Evolutionary conservation across 2,888 invertebrate genomes (phyloP).

Genomic region (Oligia fasciuncula): DNA sequence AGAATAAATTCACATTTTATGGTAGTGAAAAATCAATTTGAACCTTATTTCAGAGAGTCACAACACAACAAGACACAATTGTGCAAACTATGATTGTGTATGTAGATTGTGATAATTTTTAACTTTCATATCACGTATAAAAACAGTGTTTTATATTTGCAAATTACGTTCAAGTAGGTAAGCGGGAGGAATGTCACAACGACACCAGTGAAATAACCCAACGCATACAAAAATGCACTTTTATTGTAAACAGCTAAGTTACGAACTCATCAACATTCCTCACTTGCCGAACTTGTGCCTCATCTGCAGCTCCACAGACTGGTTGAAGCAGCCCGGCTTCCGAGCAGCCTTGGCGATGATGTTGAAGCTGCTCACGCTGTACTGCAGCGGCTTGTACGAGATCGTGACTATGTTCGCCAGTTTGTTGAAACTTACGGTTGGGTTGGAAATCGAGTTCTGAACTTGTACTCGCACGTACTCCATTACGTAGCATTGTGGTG

Average conservation of each 20-base stretch:
- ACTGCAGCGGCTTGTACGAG: conserved; percentile 58
- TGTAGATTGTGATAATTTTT: background rate
- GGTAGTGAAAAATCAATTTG: background rate
- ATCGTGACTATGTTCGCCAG: conserved; percentile 45
- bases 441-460: conserved; percentile 52
- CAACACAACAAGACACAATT: background rate
- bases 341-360: conserved; percentile 56
- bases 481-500: conserved; percentile 45
- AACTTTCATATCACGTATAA: background rate
- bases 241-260: conserved; percentile 6
- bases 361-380: conserved; percentile 55
- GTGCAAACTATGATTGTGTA: too few relatives aligned
- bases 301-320: conserved; percentile 32
- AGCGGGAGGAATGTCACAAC: background rate
- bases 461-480: conserved; percentile 61
- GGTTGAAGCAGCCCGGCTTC: conserved; percentile 49
- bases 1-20: background rate
- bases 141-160: background rate
- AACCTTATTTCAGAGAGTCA: background rate
- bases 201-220: conserved; percentile 10
- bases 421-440: conserved; percentile 55
- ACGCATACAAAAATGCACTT: conserved; percentile 1
- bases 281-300: conserved; percentile 19
- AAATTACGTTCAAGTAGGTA: background rate
- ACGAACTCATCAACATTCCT: background rate